Conservation (phyloP, 2,113 vertebrate species). For the Odocoileus hemionus region DNA sequence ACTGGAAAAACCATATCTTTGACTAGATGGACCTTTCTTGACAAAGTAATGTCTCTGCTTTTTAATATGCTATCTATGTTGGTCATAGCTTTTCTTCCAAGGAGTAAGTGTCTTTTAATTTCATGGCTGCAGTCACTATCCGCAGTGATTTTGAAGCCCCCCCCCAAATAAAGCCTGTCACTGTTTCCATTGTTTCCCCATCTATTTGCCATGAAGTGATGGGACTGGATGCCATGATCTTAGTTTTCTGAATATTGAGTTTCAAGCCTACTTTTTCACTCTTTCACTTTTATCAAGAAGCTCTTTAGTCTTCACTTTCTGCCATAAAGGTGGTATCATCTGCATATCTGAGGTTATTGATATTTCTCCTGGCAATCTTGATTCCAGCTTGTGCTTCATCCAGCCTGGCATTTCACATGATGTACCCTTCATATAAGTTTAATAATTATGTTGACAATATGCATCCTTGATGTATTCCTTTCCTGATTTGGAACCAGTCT, state of each 20-base stretch:
- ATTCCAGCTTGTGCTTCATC: background rate
- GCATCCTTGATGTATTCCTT: background rate
- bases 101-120: background rate
- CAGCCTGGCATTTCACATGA: background rate
- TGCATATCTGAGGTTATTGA: background rate
- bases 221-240: background rate
- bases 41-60: background rate
- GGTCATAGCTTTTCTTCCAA: background rate
- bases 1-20: background rate
- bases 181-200: background rate
- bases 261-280: background rate
- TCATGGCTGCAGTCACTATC: background rate
- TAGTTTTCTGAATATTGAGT: background rate
- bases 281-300: background rate
- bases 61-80: background rate
- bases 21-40: no score
- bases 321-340: background rate
- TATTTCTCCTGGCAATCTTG: background rate
- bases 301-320: background rate
- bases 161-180: background rate
- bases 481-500: background rate
- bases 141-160: background rate
- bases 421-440: background rate
- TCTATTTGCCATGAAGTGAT: background rate
- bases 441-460: background rate